Base-by-base conservation (phyloP, 2,888 invertebrate genomes). In the Hermaeophaga mercurialis region DNA sequence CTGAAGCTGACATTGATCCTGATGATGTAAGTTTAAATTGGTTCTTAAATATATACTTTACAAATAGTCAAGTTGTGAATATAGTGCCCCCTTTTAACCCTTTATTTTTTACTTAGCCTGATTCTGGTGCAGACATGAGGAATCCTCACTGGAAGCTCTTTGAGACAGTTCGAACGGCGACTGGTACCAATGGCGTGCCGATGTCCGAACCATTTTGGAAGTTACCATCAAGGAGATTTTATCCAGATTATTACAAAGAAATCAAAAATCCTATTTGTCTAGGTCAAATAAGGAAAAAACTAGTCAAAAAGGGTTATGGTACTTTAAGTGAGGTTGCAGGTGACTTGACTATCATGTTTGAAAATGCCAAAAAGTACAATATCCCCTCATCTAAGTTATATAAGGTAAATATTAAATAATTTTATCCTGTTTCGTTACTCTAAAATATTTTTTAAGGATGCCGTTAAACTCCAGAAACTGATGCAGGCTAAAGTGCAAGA, bases 221-320 rank as follows among this genome's bases (percentile, higher is more conserved):
- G 70, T 80, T 99, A 54, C 98, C 98, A 0, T 93, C 92, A 5
- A 89, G 88, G 39, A 82, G 95, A 54, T 89, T 89, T 64, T 96
- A 98, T 80, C 94, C 97, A 0, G 98, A 98, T 79, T 99, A 99
- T 77, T 99, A 96, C 79, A 91, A 92, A 68, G 94, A 96, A 74
- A 98, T 99, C 47, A 93, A 94, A 73, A 91, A 92, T 72, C 98
- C 99, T 0, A 89, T 99, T 66, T 96, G 97, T 0, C 80, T 99
- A 70, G 87, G 90, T 66, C 95, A 96, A 80, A 96, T 99, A 58
- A 84, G 87, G 65, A 87, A 87, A 54, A 93, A 92, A 75, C 82
- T 94, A n/a, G 84, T 87, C 69, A 87, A 86, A 64, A 90, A 90
- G 17, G 86, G 85, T 65, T 95, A 94, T 74, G 89, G 88, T 0